phyloP scores from a whole-genome alignment of 2,888 invertebrate genomes.

The Meteorus cinctellus region DNA sequence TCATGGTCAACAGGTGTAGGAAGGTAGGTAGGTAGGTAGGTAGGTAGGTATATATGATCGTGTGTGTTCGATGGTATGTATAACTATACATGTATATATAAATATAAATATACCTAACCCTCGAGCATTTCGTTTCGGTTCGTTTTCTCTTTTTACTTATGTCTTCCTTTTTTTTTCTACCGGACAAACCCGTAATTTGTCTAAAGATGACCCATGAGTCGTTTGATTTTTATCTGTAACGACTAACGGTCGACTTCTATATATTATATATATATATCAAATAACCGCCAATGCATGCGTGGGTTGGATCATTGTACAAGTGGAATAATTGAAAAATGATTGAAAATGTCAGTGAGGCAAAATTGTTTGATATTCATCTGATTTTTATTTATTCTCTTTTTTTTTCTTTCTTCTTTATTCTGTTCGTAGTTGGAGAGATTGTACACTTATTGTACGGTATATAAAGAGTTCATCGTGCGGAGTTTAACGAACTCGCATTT shows the following conservation, averaged over 20 bases:
- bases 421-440: background rate
- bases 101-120: conserved; percentile 12
- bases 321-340: background rate
- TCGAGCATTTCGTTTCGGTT: conserved; percentile 22
- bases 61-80: background rate
- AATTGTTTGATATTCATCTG: background rate
- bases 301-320: background rate
- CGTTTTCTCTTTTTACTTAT: conserved; percentile 2
- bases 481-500: conserved; percentile 32
- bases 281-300: background rate
- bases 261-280: background rate
- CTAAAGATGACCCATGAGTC: conserved; percentile 19
- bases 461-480: conserved; percentile 30
- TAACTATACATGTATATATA: background rate
- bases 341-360: background rate
- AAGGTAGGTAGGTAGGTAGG: background rate
- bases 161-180: conserved; percentile 23
- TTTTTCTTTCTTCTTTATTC: background rate
- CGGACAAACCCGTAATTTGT: conserved; percentile 39
- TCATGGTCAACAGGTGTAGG: conserved; percentile 32
- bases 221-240: conserved; percentile 21
- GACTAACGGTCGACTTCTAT: conserved; percentile 21
- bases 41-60: background rate
- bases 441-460: conserved; percentile 1
- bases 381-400: background rate